phyloP scores from a whole-genome alignment of 2,888 invertebrate genomes.

The Tethea ocularis region DNA sequence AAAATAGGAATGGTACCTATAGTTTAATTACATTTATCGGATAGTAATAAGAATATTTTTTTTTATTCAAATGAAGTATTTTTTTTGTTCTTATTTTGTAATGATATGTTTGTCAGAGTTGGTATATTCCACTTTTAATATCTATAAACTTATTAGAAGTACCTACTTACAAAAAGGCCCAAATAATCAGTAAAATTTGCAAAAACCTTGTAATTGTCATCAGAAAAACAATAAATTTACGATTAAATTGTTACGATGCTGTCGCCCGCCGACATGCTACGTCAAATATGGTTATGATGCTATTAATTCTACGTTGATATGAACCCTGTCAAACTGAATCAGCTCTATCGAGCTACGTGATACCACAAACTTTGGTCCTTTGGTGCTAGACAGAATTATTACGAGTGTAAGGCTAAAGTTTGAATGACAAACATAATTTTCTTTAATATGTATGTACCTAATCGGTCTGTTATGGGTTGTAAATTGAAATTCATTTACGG shows the following conservation, averaged over 20 bases:
- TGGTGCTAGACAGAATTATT: neutral
- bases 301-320: conserved; percentile 15
- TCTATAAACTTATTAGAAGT: too few relatives aligned
- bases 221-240: conserved; percentile 30
- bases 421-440: too few relatives aligned
- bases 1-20: too few relatives aligned
- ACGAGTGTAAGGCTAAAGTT: neutral
- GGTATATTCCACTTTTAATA: too few relatives aligned
- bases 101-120: too few relatives aligned
- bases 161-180: neutral
- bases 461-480: too few relatives aligned
- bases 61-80: too few relatives aligned
- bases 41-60: too few relatives aligned
- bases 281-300: neutral
- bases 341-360: neutral
- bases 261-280: neutral
- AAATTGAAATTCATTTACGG: too few relatives aligned
- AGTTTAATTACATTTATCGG: too few relatives aligned
- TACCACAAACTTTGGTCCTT: neutral
- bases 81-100: too few relatives aligned
- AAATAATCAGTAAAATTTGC: neutral
- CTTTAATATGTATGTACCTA: too few relatives aligned
- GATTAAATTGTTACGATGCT: conserved; percentile 18
- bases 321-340: neutral
- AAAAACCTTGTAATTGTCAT: conserved; percentile 29